Evolutionary conservation across 1,140 invertebrate species (phyloP).

Genomic region (Pristionchus pacificus): DNA sequence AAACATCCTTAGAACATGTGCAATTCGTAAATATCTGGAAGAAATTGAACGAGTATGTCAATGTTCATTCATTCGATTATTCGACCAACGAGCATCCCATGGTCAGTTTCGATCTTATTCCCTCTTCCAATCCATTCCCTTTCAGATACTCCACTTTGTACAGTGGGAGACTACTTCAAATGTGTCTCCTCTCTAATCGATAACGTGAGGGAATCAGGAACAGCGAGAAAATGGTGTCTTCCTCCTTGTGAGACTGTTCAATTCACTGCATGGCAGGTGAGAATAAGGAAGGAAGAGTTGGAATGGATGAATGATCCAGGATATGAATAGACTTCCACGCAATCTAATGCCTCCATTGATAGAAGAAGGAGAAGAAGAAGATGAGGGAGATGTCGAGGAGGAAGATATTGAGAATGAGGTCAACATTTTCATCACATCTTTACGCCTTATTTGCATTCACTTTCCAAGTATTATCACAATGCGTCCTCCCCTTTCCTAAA

Average conservation of each 20-base stretch:
- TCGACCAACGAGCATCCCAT: slow-evolving; percentile 4
- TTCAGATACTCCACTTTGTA: slow-evolving; percentile 30
- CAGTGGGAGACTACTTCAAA: slow-evolving; percentile 51
- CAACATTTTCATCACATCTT: neutral
- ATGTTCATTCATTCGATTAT: slow-evolving; percentile 41
- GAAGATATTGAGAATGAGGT: slow-evolving; percentile 42
- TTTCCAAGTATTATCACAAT: neutral
- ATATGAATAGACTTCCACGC: slow-evolving; percentile 46
- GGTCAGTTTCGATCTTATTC: slow-evolving; percentile 2
- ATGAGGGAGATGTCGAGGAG: slow-evolving; percentile 43
- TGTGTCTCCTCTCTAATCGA: slow-evolving; percentile 44
- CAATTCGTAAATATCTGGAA: slow-evolving; percentile 46
- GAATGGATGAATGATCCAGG: slow-evolving; percentile 16
- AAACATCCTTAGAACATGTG: slow-evolving; percentile 35
- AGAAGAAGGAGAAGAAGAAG: slow-evolving; percentile 44
- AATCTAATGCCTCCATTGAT: slow-evolving; percentile 55
- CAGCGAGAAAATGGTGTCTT: slow-evolving; percentile 17
- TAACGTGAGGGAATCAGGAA: slow-evolving; percentile 18
- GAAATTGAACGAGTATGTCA: slow-evolving; percentile 48
- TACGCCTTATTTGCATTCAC: neutral
- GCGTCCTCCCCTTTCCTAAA: neutral
- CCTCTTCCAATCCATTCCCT: neutral
- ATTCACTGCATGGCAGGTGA: slow-evolving; percentile 54
- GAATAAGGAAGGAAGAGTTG: neutral
- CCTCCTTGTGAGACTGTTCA: slow-evolving; percentile 51